Evolutionary conservation across 2,888 invertebrate species (phyloP), one percentile per base, ranked within the genome.

Genomic region (Herminia tarsipennalis): DNA sequence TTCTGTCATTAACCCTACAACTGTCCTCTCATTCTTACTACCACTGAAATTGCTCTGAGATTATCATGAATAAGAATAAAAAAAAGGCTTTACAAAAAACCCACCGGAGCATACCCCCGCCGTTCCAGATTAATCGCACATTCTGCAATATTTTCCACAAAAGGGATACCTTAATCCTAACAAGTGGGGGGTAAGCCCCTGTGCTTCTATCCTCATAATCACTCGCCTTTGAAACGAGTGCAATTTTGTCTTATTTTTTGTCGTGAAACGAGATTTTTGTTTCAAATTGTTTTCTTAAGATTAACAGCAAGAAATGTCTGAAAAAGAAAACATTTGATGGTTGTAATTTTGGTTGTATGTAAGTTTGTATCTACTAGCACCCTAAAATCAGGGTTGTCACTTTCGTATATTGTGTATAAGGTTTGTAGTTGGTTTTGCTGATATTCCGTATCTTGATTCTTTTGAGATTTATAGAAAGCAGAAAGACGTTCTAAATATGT

Each of bases 161-260:
- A 89, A 88, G 87, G n/a, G 86, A 84, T 88, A 89, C 88, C 89
- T 89, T 90, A 87, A 90, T 88, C 88, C 71, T 81, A 77, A 83
- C 87, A 88, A 88, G 88, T 87, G 81, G 86, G 81, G 82, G 82
- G 83, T 77, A 76, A 76, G 79, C 78, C 70, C 69, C 68, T 56
- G 47, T 77, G 72, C 76, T 69, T 72, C 73, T 74, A 86, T 84
- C 81, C 73, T 71, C 71, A 62, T 69, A 76, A 81, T 68, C 74
- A 64, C 65, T 75, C 76, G 74, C 66, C 67, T 44, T 58, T 59
- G 60, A 61, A 68, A 62, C 39, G 56, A 57, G 57, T 45, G 49
- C 55, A 50, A 57, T 56, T 54, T 42, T 17, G 17, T 29, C 18
- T 28, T 33, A 21, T 18, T n/a, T n/a, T n/a, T n/a, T 28, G 29